Percentiles rank a stretch among this genome's conserved stretches.
Conservation (phyloP, 2,113 vertebrate genomes). For the Lagenorhynchus albirostris region DNA sequence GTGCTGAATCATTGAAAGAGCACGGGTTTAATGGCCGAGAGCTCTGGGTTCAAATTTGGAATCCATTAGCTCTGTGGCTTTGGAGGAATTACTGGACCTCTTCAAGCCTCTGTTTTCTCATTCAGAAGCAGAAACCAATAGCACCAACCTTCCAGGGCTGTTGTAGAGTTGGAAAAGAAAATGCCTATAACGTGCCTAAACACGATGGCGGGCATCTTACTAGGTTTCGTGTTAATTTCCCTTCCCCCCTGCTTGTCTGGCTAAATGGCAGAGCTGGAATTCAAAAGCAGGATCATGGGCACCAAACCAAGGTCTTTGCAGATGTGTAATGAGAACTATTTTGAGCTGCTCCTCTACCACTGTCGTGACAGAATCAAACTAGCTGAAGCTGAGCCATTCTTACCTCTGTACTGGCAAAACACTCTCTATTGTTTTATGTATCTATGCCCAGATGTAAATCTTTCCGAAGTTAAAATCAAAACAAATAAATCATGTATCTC, state of each 20-base stretch:
- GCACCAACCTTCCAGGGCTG: not conserved
- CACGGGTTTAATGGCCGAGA: not conserved
- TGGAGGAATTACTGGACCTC: not conserved
- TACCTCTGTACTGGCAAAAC: not conserved
- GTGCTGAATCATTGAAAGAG: not conserved
- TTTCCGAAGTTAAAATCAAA: constrained; percentile 33
- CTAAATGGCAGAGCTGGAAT: not conserved
- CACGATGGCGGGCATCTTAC: not conserved
- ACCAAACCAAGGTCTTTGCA: not conserved
- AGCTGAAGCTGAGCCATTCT: not conserved
- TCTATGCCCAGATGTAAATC: not conserved
- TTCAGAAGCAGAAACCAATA: not conserved
- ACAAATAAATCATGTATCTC: not conserved
- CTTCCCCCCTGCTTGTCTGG: not conserved
- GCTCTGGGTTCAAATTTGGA: not conserved
- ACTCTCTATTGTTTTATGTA: not conserved
- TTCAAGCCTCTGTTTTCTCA: not conserved
- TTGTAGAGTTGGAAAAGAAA: not conserved
- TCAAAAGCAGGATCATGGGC: not conserved
- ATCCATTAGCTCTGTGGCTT: not conserved
- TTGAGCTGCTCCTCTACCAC: not conserved
- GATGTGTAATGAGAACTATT: not conserved
- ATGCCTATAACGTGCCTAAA: not conserved
- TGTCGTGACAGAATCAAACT: not conserved
- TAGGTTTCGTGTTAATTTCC: not conserved